Conservation (phyloP, 2,113 vertebrate genomes). For the Tachysurus fulvidraco region DNA sequence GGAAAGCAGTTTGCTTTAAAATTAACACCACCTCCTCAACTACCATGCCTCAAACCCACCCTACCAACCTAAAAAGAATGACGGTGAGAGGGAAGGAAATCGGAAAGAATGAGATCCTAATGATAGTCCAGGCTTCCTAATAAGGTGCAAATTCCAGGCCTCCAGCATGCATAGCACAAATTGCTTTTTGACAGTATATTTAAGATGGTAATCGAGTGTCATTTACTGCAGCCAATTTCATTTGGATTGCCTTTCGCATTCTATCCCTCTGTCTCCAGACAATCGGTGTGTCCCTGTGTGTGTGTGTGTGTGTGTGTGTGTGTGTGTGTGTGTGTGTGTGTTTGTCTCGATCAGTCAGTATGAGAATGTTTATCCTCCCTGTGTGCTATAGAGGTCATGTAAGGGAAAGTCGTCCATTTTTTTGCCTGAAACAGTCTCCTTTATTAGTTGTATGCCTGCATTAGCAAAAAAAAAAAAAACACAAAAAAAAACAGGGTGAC, state of each 20-base stretch:
- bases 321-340: slow-evolving; percentile 9
- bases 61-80: slow-evolving; percentile 12
- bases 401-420: neutral
- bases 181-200: slow-evolving; percentile 73
- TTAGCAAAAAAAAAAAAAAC: neutral
- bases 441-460: slow-evolving; percentile 7
- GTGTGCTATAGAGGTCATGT: neutral
- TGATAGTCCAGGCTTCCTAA: slow-evolving; percentile 61
- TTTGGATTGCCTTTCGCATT: slow-evolving; percentile 58
- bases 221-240: slow-evolving; percentile 68
- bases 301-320: neutral
- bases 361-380: slow-evolving; percentile 13
- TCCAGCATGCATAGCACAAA: slow-evolving; percentile 59
- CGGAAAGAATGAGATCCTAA: slow-evolving; percentile 55
- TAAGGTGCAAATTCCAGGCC: slow-evolving; percentile 65
- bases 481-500: neutral
- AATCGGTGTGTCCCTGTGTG: slow-evolving; percentile 28
- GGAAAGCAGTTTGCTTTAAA: slow-evolving; percentile 32
- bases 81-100: slow-evolving; percentile 24
- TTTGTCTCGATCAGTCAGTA: neutral
- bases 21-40: neutral
- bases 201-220: slow-evolving; percentile 73
- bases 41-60: neutral
- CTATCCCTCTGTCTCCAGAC: slow-evolving; percentile 46
- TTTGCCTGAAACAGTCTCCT: neutral